Percentiles rank a stretch among this genome's conserved stretches.
Evolutionary conservation across 30 jellyfish, hydroid and myxozoan species (phyloP).

Genomic region (Rhopilema esculentum): DNA sequence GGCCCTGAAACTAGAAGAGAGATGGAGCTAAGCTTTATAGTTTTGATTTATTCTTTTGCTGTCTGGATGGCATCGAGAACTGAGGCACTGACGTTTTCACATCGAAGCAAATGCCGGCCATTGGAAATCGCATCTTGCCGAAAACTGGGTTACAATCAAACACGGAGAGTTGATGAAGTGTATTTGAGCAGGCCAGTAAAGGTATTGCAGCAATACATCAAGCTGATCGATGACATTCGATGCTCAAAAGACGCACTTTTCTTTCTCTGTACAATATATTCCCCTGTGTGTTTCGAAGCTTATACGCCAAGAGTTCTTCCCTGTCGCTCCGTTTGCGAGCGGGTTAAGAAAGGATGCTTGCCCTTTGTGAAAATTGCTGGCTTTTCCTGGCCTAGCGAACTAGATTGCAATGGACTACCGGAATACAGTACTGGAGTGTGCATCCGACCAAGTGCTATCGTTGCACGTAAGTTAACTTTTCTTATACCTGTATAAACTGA

Average conservation of each 20-base stretch:
- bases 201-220: slow-evolving; percentile 71
- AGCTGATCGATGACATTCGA: slow-evolving; percentile 59
- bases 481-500: not conserved
- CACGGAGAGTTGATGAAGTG: slow-evolving; percentile 62
- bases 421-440: slow-evolving; percentile 93
- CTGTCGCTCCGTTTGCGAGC: slow-evolving; percentile 89
- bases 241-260: slow-evolving; percentile 81
- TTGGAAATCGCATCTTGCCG: slow-evolving; percentile 75
- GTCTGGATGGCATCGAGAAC: not conserved
- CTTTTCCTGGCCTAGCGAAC: slow-evolving; percentile 91
- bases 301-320: slow-evolving; percentile 82
- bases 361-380: slow-evolving; percentile 58
- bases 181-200: slow-evolving; percentile 70
- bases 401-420: slow-evolving; percentile 81
- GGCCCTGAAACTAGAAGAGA: not conserved
- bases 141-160: slow-evolving; percentile 91
- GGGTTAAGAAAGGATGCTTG: slow-evolving; percentile 79
- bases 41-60: not conserved
- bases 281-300: slow-evolving; percentile 89
- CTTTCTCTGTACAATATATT: slow-evolving; percentile 85
- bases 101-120: slow-evolving; percentile 67
- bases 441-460: slow-evolving; percentile 93
- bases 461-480: slow-evolving; percentile 10
- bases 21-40: not conserved
- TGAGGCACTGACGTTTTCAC: not conserved